phyloP scores from a whole-genome alignment of 1,140 invertebrate species.

The Bombus fervidus region DNA sequence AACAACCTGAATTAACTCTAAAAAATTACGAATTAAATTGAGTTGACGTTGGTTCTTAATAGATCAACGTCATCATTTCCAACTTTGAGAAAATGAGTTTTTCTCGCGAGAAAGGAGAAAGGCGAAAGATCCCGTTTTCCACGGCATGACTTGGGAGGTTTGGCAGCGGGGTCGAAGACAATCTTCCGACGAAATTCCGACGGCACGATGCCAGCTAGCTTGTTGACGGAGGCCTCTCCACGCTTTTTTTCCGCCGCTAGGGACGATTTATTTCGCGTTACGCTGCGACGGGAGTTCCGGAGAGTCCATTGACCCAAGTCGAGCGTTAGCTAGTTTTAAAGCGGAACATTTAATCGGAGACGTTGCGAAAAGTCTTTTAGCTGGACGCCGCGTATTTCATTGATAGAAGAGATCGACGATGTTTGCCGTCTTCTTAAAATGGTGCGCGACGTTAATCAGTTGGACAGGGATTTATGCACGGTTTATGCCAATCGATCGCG shows the following conservation, averaged over 20 bases:
- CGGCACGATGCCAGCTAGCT: conserved; percentile 45
- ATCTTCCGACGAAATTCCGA: conserved; percentile 41
- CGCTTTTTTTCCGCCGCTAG: background rate
- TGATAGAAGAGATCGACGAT: background rate
- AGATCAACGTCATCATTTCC: background rate
- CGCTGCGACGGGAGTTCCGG: background rate
- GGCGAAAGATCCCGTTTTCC: conserved; percentile 32
- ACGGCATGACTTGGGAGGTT: conserved; percentile 32
- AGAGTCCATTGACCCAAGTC: conserved; percentile 19
- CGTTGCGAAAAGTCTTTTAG: background rate
- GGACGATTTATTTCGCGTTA: conserved; percentile 43
- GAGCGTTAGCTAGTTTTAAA: background rate
- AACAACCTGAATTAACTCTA: too few species aligned
- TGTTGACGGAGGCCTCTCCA: conserved; percentile 42
- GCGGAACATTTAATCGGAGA: conserved; percentile 1
- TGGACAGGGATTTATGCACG: background rate
- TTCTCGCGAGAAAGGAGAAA: background rate
- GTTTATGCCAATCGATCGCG: background rate
- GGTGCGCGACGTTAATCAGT: background rate
- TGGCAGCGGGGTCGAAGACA: conserved; percentile 43
- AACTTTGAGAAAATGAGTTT: conserved; percentile 22
- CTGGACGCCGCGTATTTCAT: background rate
- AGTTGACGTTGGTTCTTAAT: background rate
- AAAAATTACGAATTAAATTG: too few species aligned
- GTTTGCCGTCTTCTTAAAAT: background rate